Base-by-base conservation (phyloP, 2,113 vertebrate species). In the Cacatua alba region DNA sequence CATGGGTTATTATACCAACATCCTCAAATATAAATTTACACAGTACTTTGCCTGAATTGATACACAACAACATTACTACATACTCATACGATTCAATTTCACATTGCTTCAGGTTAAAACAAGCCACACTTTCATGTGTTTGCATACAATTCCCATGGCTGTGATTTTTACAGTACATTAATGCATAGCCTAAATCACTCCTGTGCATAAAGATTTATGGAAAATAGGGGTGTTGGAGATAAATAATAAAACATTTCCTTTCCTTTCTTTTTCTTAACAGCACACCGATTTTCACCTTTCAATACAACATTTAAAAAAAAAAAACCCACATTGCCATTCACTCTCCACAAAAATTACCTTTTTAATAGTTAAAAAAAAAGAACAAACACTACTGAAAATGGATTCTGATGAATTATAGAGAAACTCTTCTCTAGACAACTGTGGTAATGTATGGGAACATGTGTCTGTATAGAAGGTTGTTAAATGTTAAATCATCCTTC, bases 61-160 rank as follows among this genome's bases (percentile, higher is more conserved):
- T 86, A 88, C 35, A 82, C 35, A 92, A 64, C 48, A 86, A 87
- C 95, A 96, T 82, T 91, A 75, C 68, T 96, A 76, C 90, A 65
- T 82, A 91, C 60, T 96, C 96, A 89, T 83, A 93, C 55, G 76
- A 97, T 97, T 97, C 96, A 96, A 96, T 98, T 97, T 97, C 64
- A 93, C 75, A 60, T 97, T 97, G 97, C 97, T 98, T 95, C 89
- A 96, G 96, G 96, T 97, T 97, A 98, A 97, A 98, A 97, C 92
- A 97, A 97, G 96, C 57, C 92, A 85, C 81, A 79, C 82, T 97
- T 96, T 93, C 90, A 97, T 90, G 95, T 96, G 71, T 97, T 97
- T 93, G 95, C 97, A 96, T 68, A 93, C 81, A 94, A 95, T 97
- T 98, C 97, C 93, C 95, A 95, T 11, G 72, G 86, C 82, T 86